Conservation (phyloP, 2,888 invertebrate species). For the Homarus gammarus region DNA sequence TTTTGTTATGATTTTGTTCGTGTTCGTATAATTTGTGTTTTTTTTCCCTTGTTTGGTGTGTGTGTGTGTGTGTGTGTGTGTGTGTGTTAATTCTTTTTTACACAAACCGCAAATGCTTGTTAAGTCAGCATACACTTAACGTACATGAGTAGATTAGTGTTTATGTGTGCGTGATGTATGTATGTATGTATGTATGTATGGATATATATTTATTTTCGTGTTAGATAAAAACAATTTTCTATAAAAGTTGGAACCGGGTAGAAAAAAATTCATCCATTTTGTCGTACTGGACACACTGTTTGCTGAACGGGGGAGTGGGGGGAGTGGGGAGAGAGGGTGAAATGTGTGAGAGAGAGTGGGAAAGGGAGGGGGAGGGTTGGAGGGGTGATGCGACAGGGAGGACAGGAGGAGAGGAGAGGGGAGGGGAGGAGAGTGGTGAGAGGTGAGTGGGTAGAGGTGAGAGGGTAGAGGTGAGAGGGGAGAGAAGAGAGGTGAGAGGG, state of each 20-base stretch:
- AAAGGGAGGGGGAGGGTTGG: background rate
- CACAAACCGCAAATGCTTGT: too few relatives aligned
- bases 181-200: conserved; percentile 30
- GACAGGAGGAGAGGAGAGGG: background rate
- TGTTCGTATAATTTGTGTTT: too few relatives aligned
- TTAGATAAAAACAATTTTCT: too few relatives aligned
- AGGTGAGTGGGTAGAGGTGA: conserved; percentile 10
- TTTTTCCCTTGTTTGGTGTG: too few relatives aligned
- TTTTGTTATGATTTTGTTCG: too few relatives aligned
- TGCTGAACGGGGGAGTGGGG: conserved; percentile 1
- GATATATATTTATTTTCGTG: background rate
- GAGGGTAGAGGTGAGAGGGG: background rate
- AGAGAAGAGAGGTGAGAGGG: background rate
- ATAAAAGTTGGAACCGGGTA: too few relatives aligned
- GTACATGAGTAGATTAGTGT: too few relatives aligned
- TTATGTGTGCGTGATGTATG: conserved; percentile 23
- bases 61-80: too few relatives aligned
- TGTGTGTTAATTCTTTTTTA: too few relatives aligned
- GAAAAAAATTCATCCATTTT: too few relatives aligned
- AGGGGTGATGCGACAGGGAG: background rate
- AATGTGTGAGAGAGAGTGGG: background rate
- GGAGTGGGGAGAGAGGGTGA: background rate
- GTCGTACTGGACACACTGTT: too few relatives aligned
- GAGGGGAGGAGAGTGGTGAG: conserved; percentile 16
- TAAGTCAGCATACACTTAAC: too few relatives aligned